Conservation (phyloP, 2,797 vertebrate genomes). For the Malurus splendens region DNA sequence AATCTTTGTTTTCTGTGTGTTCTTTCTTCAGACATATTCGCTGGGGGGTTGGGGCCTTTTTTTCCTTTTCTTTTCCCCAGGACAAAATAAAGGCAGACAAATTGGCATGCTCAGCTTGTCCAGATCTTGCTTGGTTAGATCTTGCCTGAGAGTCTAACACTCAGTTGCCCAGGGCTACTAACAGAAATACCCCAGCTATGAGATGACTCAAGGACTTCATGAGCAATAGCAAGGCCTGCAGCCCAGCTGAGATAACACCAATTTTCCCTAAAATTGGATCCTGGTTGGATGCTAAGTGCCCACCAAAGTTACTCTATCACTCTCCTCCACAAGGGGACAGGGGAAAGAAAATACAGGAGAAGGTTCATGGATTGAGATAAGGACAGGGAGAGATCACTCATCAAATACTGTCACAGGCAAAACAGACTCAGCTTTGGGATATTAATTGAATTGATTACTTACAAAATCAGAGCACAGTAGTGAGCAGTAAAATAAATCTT, state of each 20-base stretch:
- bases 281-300: background rate
- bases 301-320: background rate
- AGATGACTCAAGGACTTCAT: too few relatives aligned
- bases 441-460: background rate
- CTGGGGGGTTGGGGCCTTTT: background rate
- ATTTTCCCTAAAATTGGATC: too few relatives aligned
- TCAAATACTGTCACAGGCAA: background rate
- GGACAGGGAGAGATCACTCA: background rate
- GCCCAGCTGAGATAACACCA: too few relatives aligned
- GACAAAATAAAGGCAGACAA: background rate
- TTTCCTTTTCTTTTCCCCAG: rapidly evolving
- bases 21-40: rapidly evolving
- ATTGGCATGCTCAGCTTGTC: too few relatives aligned
- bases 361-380: background rate
- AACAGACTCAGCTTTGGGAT: background rate
- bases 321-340: background rate
- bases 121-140: too few relatives aligned
- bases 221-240: too few relatives aligned
- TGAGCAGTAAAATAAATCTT: background rate
- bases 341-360: background rate
- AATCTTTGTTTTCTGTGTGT: background rate
- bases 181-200: too few relatives aligned
- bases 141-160: too few relatives aligned
- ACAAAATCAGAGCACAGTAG: background rate
- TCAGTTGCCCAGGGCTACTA: too few relatives aligned